Evolutionary conservation across 2,113 vertebrate genomes (phyloP), one percentile per base, ranked within the genome.

Genomic region (Myiagra hebetior): DNA sequence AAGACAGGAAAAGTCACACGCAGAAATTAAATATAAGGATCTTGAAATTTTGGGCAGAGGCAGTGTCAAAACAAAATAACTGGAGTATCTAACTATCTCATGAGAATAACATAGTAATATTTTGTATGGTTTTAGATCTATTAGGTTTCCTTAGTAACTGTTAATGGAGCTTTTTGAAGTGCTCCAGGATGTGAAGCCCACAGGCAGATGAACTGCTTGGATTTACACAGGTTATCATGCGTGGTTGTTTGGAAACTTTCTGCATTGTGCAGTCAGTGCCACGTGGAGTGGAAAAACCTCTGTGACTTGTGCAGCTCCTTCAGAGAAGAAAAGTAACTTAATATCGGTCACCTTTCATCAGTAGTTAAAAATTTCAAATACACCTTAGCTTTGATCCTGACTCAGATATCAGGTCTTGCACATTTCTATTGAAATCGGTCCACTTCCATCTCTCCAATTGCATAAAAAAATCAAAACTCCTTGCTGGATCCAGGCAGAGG

Each of bases 211-310:
- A 60, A 18, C 11, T 76, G 6, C 11, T 7, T 41, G 26, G 33
- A 22, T 68, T 63, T 18, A 26, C 6, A 13, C 11, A 63, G 15
- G 20, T 50, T 57, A 57, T 11, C 30, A 57, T 0, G 0, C 0
- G 0, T 0, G 0, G 11, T 22, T 23, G 8, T 52, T n/a, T 59
- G 53, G 53, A 68, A 68, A 33, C 1, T 16, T 42, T 44, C 35
- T 64, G 17, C 2, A 3, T 11, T 33, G 17, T 39, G 33, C 0
- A 7, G 14, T 30, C 15, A 39, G 7, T 20, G 16, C 3, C 33
- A 27, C 0, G 1, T 16, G n/a, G n/a, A 22, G 24, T 65, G 7
- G 6, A 79, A 59, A 70, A 85, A 4, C 8, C 15, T 46, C 18
- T 59, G 10, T 69, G 20, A 18, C 11, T 60, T n/a, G 6, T 60